Percentiles rank a stretch among this genome's conserved stretches.
Conservation (phyloP, 2,113 vertebrate genomes). For the Electrona antarctica region DNA sequence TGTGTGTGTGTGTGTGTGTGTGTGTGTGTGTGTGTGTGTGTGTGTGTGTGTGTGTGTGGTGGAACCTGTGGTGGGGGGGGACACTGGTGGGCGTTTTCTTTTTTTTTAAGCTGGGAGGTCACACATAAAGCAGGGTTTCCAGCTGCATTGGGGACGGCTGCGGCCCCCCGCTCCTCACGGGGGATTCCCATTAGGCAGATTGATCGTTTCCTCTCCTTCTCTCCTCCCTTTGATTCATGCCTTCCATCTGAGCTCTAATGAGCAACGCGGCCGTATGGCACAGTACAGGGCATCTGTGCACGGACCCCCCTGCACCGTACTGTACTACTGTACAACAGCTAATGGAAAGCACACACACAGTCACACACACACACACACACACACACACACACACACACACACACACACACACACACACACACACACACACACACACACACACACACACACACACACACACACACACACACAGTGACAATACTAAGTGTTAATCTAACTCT, state of each 20-base stretch:
- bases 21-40: constrained; percentile 46
- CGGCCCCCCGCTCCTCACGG: constrained; percentile 70
- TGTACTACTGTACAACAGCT: constrained; percentile 57
- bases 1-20: constrained; percentile 36
- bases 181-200: constrained; percentile 76
- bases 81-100: constrained; percentile 32
- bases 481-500: too few species aligned
- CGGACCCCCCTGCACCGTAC: constrained; percentile 27
- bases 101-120: constrained; percentile 73
- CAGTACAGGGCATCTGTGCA: constrained; percentile 78
- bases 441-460: constrained; percentile 32
- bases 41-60: constrained; percentile 32
- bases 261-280: constrained; percentile 79
- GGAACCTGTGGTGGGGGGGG: constrained; percentile 48
- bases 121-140: constrained; percentile 67
- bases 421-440: constrained; percentile 29
- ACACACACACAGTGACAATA: too few species aligned
- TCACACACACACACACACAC: constrained; percentile 19
- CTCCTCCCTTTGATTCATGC: constrained; percentile 82
- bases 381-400: constrained; percentile 28
- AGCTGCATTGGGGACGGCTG: constrained; percentile 73
- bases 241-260: constrained; percentile 82
- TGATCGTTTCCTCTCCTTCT: constrained; percentile 64
- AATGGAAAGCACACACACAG: constrained; percentile 55
- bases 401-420: constrained; percentile 5